Evolutionary conservation across 2,888 invertebrate genomes (phyloP).

Genomic region (Andricus quercusramuli): DNA sequence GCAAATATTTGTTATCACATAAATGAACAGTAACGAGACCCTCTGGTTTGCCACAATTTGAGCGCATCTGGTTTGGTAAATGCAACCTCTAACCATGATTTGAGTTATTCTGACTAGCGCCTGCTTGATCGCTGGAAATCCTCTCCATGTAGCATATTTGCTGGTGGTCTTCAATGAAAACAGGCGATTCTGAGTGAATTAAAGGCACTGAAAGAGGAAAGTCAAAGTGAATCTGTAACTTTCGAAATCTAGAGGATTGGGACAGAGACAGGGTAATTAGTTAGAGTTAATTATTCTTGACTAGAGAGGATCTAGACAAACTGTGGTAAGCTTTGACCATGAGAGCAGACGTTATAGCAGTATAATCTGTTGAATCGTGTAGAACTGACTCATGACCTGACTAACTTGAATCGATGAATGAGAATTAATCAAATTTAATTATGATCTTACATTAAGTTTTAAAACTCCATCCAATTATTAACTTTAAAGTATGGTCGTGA

Average conservation of each 20-base stretch:
- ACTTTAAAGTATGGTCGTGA: no score
- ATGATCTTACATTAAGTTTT: no score
- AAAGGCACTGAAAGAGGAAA: constrained; percentile 1
- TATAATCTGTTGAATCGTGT: background rate
- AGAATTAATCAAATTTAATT: no score
- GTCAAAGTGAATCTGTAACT: constrained; percentile 28
- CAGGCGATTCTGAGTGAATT: constrained; percentile 8
- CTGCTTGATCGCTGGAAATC: constrained; percentile 1
- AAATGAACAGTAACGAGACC: background rate
- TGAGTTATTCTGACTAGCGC: background rate
- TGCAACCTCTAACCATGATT: background rate
- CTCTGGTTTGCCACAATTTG: constrained; percentile 9
- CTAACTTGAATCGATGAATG: background rate
- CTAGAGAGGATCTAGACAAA: background rate
- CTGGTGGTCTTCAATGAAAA: constrained; percentile 7
- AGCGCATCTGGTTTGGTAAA: constrained; percentile 8
- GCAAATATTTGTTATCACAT: background rate
- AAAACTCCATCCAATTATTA: no score
- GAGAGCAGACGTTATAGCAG: background rate
- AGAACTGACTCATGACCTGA: background rate
- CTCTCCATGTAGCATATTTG: constrained; percentile 27
- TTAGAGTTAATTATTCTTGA: constrained; percentile 28
- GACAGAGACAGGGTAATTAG: background rate
- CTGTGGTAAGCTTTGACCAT: constrained; percentile 13
- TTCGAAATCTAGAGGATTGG: background rate